These are phyloP conservation scores for Glyphotaelius pellucidus DNA, from an alignment of 2,888 invertebrate species.

Conservation along the genomic window DNA sequence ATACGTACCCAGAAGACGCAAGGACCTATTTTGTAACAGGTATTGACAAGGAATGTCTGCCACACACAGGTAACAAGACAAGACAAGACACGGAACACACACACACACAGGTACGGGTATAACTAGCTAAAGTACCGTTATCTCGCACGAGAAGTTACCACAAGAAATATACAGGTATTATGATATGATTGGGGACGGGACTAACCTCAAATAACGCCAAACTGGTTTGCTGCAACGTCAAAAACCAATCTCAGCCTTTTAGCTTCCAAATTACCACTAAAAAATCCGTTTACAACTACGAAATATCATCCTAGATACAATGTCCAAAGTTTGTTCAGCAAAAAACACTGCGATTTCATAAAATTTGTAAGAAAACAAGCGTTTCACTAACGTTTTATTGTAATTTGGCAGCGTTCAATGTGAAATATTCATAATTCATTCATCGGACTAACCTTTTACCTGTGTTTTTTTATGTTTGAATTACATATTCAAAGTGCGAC, in stretches of 20 bases:
- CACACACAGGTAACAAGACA: neutral
- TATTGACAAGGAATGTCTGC: neutral
- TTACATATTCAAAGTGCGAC: neutral
- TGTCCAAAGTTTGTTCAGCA: conserved; percentile 13
- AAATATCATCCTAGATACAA: conserved; percentile 15
- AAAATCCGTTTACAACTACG: neutral
- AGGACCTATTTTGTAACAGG: neutral
- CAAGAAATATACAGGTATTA: neutral
- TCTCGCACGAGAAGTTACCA: neutral
- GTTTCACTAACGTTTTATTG: neutral
- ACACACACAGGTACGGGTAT: neutral
- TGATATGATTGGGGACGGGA: neutral
- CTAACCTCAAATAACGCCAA: conserved; percentile 34
- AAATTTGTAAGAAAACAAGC: neutral
- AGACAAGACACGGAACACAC: neutral
- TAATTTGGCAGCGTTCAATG: neutral
- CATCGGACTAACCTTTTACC: neutral
- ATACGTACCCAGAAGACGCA: neutral
- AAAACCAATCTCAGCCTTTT: neutral
- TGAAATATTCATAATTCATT: neutral
- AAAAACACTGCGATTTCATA: neutral
- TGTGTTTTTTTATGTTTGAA: neutral
- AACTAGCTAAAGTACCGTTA: neutral
- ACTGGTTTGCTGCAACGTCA: conserved; percentile 21
- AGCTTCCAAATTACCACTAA: neutral